Base-by-base conservation (phyloP, 2,888 invertebrate species). In the Megalurothrips usitatus region DNA sequence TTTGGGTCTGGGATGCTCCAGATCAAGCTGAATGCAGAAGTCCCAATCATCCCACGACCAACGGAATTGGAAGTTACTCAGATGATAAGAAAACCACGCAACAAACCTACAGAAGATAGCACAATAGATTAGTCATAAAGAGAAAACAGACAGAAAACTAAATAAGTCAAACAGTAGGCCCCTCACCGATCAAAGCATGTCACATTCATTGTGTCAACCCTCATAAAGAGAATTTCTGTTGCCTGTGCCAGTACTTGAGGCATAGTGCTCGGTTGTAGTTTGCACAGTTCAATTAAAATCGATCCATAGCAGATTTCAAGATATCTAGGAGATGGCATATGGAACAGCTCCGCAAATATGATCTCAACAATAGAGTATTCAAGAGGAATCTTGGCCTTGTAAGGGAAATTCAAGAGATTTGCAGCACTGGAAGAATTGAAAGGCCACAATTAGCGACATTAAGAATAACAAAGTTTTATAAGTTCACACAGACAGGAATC, bases 1-100 rank as follows among this genome's bases (percentile, higher is more conserved):
- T 86, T 97, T 94, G 0, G 97, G 96, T 84, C 97, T 94, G 0
- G 98, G 98, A 88, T 96, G 95, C 85, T 97, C 96, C 0, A 91
- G 87, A 86, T 96, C 96, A 43, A 96, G 88, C 83, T 93, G 91
- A n/a, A 96, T 89, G 85, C 95, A 95, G 19, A 93, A 92, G 86
- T 94, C 94, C 97, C 97, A 97, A 86, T 97, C 97, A 84, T 96
- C 96, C 99, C 99, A 99, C 2, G 96, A 96, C 99, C 99, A 99
- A 81, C 97, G 93, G 87, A 97, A 99, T 88, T 99, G 98, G 87
- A 99, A 99, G 89, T 99, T 99, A 87, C 98, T 98, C 88, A 99
- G 90, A 88, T 99, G 99, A 87, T 99, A 99, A 0, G 96, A 92
- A 88, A 99, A 99, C 99, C 99, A 99, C 87, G 93, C 94, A 43